Evolutionary conservation across 2,113 vertebrate species (phyloP).

Genomic region (Gobius niger): DNA sequence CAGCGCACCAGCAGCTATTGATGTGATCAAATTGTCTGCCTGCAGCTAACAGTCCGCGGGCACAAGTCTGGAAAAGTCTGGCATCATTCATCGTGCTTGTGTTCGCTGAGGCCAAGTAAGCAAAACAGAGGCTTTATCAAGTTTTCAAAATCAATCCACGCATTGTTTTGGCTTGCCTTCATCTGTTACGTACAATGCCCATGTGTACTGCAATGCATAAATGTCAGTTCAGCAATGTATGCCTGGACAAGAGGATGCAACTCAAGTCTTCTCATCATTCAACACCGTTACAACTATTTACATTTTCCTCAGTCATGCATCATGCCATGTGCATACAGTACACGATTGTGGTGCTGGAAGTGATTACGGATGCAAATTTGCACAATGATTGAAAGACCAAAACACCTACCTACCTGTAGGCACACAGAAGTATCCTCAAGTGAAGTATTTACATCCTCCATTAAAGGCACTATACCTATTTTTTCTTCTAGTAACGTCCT

Average conservation of each 20-base stretch:
- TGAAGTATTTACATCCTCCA: too few species aligned
- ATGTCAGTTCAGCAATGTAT: conserved; percentile 22
- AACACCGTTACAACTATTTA: conserved; percentile 26
- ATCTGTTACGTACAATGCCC: conserved; percentile 34
- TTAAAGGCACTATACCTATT: too few species aligned
- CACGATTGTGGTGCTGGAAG: conserved; percentile 22
- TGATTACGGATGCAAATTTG: conserved; percentile 15
- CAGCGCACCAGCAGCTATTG: conserved; percentile 31
- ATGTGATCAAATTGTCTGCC: conserved; percentile 51
- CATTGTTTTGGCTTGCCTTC: conserved; percentile 33
- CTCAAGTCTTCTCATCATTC: conserved; percentile 44
- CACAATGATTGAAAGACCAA: too few species aligned
- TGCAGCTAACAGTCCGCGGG: conserved; percentile 37
- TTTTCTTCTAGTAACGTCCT: too few species aligned
- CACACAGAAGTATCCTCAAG: too few species aligned
- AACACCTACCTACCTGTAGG: too few species aligned
- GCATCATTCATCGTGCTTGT: conserved; percentile 15
- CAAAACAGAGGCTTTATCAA: conserved; percentile 39
- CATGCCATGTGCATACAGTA: not conserved
- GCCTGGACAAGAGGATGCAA: conserved; percentile 8
- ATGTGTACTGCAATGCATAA: conserved; percentile 33
- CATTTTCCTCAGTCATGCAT: conserved; percentile 41
- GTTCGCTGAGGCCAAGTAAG: conserved; percentile 15
- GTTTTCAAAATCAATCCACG: conserved; percentile 35
- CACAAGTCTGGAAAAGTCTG: conserved; percentile 15